A percentile compares a stretch with the other conserved stretches of the same genome.
phyloP scores from a whole-genome alignment of 1,140 invertebrate genomes.

The Metopolophium dirhodum region DNA sequence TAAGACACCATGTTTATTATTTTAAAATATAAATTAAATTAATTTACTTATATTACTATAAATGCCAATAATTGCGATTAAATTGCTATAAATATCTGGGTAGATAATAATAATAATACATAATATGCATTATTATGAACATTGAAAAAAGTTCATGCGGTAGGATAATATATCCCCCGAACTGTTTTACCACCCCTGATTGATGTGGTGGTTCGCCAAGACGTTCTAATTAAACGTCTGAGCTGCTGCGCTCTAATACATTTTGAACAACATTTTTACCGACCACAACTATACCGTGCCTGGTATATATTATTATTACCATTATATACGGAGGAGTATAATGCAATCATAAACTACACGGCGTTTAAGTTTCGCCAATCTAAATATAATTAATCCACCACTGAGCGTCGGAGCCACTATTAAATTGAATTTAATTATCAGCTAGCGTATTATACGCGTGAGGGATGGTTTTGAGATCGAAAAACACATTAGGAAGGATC shows the following conservation, averaged over 20 bases:
- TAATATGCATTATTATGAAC: no score
- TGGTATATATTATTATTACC: neutral
- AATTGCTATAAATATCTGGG: no score
- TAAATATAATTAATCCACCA: neutral
- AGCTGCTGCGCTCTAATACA: neutral
- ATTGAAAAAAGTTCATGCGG: neutral
- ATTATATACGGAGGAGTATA: neutral
- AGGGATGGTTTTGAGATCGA: neutral
- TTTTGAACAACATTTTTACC: neutral
- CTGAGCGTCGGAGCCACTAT: neutral
- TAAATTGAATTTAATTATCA: constrained; percentile 17
- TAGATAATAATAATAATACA: no score
- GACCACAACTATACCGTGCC: neutral
- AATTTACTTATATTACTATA: no score
- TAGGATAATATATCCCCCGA: neutral
- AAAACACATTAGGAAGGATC: neutral
- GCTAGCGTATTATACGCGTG: neutral
- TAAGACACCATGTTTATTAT: no score
- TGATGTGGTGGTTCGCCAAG: neutral
- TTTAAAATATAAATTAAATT: no score
- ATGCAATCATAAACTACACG: constrained; percentile 2
- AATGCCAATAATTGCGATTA: no score
- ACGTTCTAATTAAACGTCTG: neutral
- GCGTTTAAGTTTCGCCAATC: neutral
- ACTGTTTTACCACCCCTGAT: neutral